Base-by-base conservation (phyloP, 2,888 invertebrate species). In the Leptinotarsa peninsularis region DNA sequence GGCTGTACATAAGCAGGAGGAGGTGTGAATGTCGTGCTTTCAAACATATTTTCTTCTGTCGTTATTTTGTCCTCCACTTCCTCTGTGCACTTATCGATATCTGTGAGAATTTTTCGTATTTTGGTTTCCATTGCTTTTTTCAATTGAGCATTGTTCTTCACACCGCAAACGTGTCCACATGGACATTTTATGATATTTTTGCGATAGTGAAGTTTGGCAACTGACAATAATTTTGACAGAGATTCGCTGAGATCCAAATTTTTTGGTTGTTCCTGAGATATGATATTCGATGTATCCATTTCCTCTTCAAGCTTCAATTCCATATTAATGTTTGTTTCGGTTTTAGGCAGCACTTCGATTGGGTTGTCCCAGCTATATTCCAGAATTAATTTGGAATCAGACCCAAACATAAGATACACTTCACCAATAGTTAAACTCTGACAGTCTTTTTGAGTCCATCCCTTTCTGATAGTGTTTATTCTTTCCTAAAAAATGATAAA, bases 341-440 rank as follows among this genome's bases (percentile, higher is more conserved):
- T 56, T 33, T 73, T 67, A 58, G 76, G 72, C 5, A 56, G 72
- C 54, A 33, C 50, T 56, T 27, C n/a, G 4, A 27, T 58, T 18
- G 89, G 87, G 0, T 90, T 87, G 71, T 92, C 91, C 95, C 95
- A 96, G 91, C 93, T 94, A 87, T 96, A 96, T 86, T 96, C 94
- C 33, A 96, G 87, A 74, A 93, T 91, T 49, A 96, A 87, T 87
- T 93, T 94, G 0, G 94, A 93, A 76, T 95, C 93, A 74, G 90
- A 90, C 18, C 94, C 94, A 87, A 93, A 93, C 93, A 97, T 96
- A 68, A 98, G 90, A 88, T 96, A 97, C 73, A 98, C 88, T 88
- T 98, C 97, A 0, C 97, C 97, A 49, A 98, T 91, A 4, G 96
- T 96, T 60, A 97, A 91, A 50, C 94, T 93, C 10, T 94, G 94